Conservation (phyloP, 2,888 invertebrate species). For the Agrilus biguttatus region DNA sequence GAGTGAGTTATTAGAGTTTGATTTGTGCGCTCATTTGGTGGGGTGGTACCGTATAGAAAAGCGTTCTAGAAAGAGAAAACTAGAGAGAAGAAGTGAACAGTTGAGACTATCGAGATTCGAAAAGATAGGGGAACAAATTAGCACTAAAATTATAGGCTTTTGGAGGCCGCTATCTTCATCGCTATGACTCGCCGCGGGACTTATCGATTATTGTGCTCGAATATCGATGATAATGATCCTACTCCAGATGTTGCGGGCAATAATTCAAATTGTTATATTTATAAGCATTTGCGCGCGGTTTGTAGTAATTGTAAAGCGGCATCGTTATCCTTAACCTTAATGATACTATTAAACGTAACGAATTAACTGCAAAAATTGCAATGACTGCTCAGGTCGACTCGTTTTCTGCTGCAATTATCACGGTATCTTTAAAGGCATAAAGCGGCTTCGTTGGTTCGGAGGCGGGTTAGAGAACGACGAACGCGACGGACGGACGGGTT, state of each 20-base stretch:
- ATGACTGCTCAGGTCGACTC: too few relatives aligned
- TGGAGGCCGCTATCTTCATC: constrained; percentile 33
- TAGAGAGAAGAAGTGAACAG: too few relatives aligned
- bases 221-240: constrained; percentile 27
- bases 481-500: too few relatives aligned
- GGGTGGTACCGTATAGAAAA: too few relatives aligned
- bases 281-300: constrained; percentile 19
- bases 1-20: constrained; percentile 13
- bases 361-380: background rate
- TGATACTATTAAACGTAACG: constrained; percentile 9
- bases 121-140: constrained; percentile 34
- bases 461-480: too few relatives aligned
- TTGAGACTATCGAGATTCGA: constrained; percentile 21
- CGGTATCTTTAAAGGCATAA: too few relatives aligned
- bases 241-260: constrained; percentile 24
- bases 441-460: too few relatives aligned
- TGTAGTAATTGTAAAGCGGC: constrained; percentile 29
- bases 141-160: constrained; percentile 33
- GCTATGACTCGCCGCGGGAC: constrained; percentile 26
- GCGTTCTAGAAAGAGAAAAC: too few relatives aligned
- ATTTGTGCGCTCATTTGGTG: constrained; percentile 10
- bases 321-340: constrained; percentile 18
- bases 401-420: too few relatives aligned
- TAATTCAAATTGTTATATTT: constrained; percentile 30
- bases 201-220: constrained; percentile 31